Evolutionary conservation across 2,888 invertebrate species (phyloP).

Genomic region (Beris morrisii): DNA sequence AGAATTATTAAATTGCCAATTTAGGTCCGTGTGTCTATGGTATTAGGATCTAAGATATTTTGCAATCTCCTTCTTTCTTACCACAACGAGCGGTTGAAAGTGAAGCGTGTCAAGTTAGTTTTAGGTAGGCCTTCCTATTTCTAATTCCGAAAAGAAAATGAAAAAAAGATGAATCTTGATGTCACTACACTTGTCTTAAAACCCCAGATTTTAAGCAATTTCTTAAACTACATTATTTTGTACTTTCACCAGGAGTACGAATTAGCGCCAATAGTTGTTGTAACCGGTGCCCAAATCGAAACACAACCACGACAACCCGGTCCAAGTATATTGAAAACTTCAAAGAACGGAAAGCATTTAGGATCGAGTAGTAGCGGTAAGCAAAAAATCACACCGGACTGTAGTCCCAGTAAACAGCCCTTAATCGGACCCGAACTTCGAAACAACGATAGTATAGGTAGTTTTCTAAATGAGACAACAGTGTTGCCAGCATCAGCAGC

Average conservation of each 20-base stretch:
- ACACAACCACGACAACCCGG: constrained; percentile 49
- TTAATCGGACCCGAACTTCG: constrained; percentile 45
- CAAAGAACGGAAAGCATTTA: constrained; percentile 39
- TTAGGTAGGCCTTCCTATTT: no score
- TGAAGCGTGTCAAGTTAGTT: no score
- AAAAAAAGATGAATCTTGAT: no score
- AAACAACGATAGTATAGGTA: constrained; percentile 45
- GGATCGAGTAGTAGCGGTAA: constrained; percentile 19
- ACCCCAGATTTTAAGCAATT: no score
- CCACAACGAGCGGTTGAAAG: no score
- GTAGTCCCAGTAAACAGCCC: constrained; percentile 49
- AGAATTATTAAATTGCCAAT: no score
- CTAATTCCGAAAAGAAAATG: no score
- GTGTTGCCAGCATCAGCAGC: constrained; percentile 14
- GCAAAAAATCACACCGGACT: constrained; percentile 39
- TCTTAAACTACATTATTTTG: background rate
- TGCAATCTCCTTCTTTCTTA: no score
- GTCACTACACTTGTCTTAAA: no score
- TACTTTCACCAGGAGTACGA: constrained; percentile 52
- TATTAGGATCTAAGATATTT: no score
- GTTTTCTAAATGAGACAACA: constrained; percentile 43
- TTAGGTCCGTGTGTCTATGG: no score
- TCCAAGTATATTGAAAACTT: constrained; percentile 56
- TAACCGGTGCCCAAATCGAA: constrained; percentile 36
- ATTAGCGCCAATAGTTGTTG: constrained; percentile 50